Conservation (phyloP, 2,888 invertebrate species). For the Helleia helle region DNA sequence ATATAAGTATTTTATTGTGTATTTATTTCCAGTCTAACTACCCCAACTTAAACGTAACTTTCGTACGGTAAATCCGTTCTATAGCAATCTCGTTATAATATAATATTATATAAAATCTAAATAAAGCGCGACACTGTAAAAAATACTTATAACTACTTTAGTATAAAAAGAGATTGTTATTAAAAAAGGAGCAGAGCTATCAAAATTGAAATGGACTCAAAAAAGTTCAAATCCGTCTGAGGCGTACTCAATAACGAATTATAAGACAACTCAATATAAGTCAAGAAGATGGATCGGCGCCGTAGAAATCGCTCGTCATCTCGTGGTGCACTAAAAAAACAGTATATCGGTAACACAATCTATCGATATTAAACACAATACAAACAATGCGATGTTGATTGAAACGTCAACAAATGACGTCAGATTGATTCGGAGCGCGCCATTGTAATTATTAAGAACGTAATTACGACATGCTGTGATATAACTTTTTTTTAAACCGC, state of each 20-base stretch:
- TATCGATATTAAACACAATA: conserved; percentile 67
- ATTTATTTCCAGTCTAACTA: too few species aligned
- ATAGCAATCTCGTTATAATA: too few species aligned
- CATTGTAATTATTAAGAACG: conserved; percentile 66
- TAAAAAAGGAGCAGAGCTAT: conserved; percentile 8
- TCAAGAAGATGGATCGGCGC: conserved; percentile 15
- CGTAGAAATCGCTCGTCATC: conserved; percentile 36
- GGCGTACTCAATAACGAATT: conserved; percentile 52
- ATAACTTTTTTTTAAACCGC: conserved; percentile 56
- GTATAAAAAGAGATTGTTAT: not conserved
- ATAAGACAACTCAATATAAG: conserved; percentile 46
- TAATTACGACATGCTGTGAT: conserved; percentile 67
- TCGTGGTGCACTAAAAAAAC: conserved; percentile 26
- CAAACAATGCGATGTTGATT: conserved; percentile 71
- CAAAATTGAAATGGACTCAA: conserved; percentile 17
- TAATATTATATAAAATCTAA: not conserved
- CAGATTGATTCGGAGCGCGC: conserved; percentile 58
- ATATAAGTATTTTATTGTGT: too few species aligned
- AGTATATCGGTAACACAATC: conserved; percentile 72
- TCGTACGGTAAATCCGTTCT: too few species aligned
- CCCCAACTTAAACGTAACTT: too few species aligned
- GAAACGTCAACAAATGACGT: conserved; percentile 69
- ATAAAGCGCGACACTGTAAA: not conserved
- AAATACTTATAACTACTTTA: not conserved
- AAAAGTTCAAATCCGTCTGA: too few species aligned